phyloP scores from a whole-genome alignment of 2,888 invertebrate genomes.

The Helleia helle region DNA sequence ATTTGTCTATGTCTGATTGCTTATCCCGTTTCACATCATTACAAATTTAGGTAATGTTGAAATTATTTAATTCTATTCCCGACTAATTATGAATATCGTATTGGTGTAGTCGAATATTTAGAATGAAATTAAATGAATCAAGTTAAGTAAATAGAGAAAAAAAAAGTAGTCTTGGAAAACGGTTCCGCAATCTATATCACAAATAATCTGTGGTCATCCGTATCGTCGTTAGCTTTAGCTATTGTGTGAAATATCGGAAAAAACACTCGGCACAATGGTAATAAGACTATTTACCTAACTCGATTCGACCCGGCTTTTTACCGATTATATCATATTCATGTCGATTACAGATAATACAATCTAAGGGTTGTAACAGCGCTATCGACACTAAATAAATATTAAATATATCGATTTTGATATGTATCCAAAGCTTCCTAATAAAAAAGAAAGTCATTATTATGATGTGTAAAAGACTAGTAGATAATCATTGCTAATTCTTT shows the following conservation, averaged over 20 bases:
- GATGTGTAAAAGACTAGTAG: slow-evolving; percentile 7
- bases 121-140: neutral
- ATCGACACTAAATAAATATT: neutral
- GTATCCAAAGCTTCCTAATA: slow-evolving; percentile 4
- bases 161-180: too few species aligned
- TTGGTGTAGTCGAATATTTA: slow-evolving; percentile 13
- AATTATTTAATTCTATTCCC: slow-evolving; percentile 8
- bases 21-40: neutral
- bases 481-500: slow-evolving; percentile 6
- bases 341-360: neutral
- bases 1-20: slow-evolving; percentile 6
- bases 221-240: too few species aligned
- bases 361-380: neutral
- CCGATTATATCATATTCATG: neutral
- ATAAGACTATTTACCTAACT: too few species aligned
- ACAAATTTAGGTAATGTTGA: neutral
- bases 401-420: neutral
- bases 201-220: too few species aligned
- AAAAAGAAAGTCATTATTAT: neutral
- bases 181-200: too few species aligned
- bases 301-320: too few species aligned
- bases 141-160: too few species aligned
- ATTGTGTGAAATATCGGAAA: too few species aligned
- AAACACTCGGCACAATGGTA: too few species aligned
- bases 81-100: slow-evolving; percentile 14